Evolutionary conservation across 2,113 vertebrate genomes (phyloP).

Genomic region (Proteles cristata): DNA sequence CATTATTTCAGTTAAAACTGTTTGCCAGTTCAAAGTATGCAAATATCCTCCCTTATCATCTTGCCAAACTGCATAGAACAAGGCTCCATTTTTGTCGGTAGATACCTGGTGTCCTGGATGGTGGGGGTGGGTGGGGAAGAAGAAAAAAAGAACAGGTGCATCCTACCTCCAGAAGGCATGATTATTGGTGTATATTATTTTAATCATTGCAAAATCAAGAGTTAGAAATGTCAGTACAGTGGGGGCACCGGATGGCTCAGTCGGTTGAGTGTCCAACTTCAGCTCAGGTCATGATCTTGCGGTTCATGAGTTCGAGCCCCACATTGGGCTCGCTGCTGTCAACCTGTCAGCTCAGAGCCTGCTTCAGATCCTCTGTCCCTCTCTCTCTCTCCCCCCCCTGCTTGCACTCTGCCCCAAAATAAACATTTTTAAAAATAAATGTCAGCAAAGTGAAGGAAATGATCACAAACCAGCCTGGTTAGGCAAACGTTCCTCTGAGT

Average conservation of each 20-base stretch:
- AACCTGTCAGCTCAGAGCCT: too few species aligned
- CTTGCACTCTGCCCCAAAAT: too few species aligned
- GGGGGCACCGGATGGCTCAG: too few species aligned
- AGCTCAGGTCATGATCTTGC: too few species aligned
- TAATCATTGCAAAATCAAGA: conserved; percentile 53
- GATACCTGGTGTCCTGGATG: fast-evolving
- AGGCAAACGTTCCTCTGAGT: background rate
- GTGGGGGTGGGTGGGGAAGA: background rate
- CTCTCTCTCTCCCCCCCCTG: too few species aligned
- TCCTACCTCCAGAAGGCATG: background rate
- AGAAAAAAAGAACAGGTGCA: background rate
- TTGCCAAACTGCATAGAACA: background rate
- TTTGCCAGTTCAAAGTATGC: background rate
- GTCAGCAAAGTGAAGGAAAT: background rate
- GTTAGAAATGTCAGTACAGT: background rate
- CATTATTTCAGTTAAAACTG: conserved; percentile 42
- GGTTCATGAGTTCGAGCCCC: too few species aligned
- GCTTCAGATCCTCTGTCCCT: too few species aligned
- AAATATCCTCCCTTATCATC: background rate
- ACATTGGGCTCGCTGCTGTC: too few species aligned
- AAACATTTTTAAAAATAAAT: background rate
- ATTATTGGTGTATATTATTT: conserved; percentile 31
- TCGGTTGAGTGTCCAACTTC: too few species aligned
- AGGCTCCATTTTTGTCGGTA: background rate
- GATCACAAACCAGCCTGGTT: background rate